Percentiles rank a stretch among this genome's conserved stretches.
phyloP scores from a whole-genome alignment of 2,797 vertebrate species.

The Trachurus trachurus region DNA sequence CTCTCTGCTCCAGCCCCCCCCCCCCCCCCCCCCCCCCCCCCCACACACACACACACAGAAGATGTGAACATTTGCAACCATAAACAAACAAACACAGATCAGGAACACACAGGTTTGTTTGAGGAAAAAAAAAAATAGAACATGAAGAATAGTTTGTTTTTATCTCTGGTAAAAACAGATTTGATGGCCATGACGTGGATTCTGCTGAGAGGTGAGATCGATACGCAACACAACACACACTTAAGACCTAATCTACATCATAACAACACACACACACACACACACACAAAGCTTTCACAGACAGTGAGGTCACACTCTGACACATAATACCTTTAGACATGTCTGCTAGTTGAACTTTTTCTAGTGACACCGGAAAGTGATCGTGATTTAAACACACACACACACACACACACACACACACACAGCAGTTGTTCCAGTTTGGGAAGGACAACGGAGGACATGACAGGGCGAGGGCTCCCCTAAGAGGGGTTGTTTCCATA shows the following conservation, averaged over 20 bases:
- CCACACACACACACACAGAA: slow-evolving; percentile 9
- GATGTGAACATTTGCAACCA: slow-evolving; percentile 35
- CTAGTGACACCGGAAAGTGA: slow-evolving; percentile 37
- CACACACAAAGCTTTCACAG: not conserved
- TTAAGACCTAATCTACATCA: not conserved
- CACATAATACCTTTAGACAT: slow-evolving; percentile 34
- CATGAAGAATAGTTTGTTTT: slow-evolving; percentile 2
- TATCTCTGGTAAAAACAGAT: slow-evolving; percentile 8
- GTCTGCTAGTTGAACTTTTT: slow-evolving; percentile 41
- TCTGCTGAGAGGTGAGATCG: slow-evolving; percentile 6
- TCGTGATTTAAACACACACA: slow-evolving; percentile 12
- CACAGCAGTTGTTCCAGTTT: slow-evolving; percentile 54
- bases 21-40: slow-evolving; percentile 43
- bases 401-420: slow-evolving; percentile 10
- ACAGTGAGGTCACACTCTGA: slow-evolving; percentile 13
- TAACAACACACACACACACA: not conserved
- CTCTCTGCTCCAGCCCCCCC: slow-evolving; percentile 41
- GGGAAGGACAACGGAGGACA: slow-evolving; percentile 70
- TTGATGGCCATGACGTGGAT: not conserved
- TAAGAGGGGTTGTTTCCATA: slow-evolving; percentile 62
- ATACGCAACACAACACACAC: slow-evolving; percentile 12
- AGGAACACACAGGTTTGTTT: not conserved
- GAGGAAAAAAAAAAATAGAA: slow-evolving; percentile 17
- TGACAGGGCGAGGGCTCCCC: slow-evolving; percentile 38
- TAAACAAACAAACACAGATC: slow-evolving; percentile 28